phyloP scores from a whole-genome alignment of 2,888 invertebrate species.

The Sericinus montela region DNA sequence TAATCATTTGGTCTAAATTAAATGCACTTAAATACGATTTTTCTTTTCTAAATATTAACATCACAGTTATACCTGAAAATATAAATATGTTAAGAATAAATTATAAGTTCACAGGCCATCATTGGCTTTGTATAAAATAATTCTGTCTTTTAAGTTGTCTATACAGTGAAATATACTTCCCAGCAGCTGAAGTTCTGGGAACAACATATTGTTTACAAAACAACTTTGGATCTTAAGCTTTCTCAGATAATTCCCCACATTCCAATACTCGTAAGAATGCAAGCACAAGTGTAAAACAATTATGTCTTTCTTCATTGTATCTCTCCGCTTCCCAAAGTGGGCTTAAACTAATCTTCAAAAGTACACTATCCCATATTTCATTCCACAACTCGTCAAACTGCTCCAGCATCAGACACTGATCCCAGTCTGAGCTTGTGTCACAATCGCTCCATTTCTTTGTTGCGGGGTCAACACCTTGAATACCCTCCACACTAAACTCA shows the following conservation, averaged over 20 bases:
- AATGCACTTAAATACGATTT: slow-evolving; percentile 67
- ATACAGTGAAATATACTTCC: slow-evolving; percentile 91
- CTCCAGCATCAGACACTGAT: slow-evolving; percentile 84
- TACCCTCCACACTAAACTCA: slow-evolving; percentile 91
- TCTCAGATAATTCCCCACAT: slow-evolving; percentile 84
- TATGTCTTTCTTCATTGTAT: slow-evolving; percentile 87
- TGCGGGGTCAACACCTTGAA: slow-evolving; percentile 76
- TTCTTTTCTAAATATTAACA: slow-evolving; percentile 62
- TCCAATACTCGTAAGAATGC: slow-evolving; percentile 86
- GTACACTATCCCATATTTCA: slow-evolving; percentile 86
- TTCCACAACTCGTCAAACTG: slow-evolving; percentile 85
- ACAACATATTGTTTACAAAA: slow-evolving; percentile 91
- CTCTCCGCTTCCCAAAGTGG: slow-evolving; percentile 82
- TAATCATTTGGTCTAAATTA: slow-evolving; percentile 67
- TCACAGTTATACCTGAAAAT: slow-evolving; percentile 76
- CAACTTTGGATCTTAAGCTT: slow-evolving; percentile 82
- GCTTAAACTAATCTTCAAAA: slow-evolving; percentile 80
- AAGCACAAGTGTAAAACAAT: slow-evolving; percentile 93
- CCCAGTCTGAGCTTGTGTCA: slow-evolving; percentile 82
- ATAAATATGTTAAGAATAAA: slow-evolving; percentile 49
- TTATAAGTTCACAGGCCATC: slow-evolving; percentile 37
- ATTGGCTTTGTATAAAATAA: slow-evolving; percentile 70
- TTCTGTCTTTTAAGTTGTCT: slow-evolving; percentile 81
- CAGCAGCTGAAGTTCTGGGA: slow-evolving; percentile 88
- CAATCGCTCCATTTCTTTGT: slow-evolving; percentile 81